phyloP scores from a whole-genome alignment of 2,113 vertebrate genomes.

The Rostratula benghalensis region DNA sequence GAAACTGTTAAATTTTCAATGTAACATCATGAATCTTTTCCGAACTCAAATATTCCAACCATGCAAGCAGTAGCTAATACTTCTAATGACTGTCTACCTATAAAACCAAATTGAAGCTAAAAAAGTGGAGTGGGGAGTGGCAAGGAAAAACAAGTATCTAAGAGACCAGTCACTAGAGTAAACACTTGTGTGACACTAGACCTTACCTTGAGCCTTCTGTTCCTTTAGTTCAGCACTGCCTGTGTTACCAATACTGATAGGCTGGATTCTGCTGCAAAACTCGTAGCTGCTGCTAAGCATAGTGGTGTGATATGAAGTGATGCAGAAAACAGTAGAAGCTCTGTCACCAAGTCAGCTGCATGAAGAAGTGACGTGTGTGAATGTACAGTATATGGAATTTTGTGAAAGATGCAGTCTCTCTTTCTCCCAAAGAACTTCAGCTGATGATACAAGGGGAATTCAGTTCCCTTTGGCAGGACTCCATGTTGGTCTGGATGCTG shows the following conservation, averaged over 20 bases:
- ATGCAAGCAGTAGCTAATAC: background rate
- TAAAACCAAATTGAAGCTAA: background rate
- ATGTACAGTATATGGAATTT: constrained; percentile 72
- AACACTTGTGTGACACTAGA: constrained; percentile 1
- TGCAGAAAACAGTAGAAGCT: constrained; percentile 71
- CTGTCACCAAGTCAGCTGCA: constrained; percentile 78
- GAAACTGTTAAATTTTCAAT: background rate
- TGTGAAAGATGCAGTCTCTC: constrained; percentile 76
- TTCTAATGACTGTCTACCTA: background rate
- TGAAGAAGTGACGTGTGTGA: constrained; percentile 69
- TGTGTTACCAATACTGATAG: background rate
- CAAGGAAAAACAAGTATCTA: background rate
- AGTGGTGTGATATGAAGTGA: constrained; percentile 61
- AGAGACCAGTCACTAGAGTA: constrained; percentile 13
- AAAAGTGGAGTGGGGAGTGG: background rate
- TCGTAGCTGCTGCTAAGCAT: constrained; percentile 7
- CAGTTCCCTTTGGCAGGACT: constrained; percentile 75
- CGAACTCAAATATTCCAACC: background rate
- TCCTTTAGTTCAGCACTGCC: constrained; percentile 1
- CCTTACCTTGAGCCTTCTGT: constrained; percentile 53
- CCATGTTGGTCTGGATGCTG: constrained; percentile 72
- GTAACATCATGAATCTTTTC: background rate
- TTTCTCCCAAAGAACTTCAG: constrained; percentile 70
- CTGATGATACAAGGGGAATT: constrained; percentile 76
- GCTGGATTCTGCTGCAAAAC: background rate